Conservation (phyloP, 1,140 invertebrate genomes). For the Melitaea cinxia region DNA sequence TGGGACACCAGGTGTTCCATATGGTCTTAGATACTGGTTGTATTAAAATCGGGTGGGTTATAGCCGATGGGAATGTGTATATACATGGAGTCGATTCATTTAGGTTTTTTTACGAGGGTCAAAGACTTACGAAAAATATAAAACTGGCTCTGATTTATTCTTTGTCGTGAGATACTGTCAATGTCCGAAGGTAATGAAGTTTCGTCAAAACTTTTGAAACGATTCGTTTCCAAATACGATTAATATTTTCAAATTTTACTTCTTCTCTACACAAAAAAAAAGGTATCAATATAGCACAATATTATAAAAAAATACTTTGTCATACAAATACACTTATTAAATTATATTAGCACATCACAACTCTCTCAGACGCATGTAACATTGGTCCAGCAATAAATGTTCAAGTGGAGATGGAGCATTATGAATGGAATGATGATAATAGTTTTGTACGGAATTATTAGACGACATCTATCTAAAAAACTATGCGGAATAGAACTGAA, state of each 20-base stretch:
- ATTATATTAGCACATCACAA: not conserved
- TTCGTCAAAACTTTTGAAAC: not conserved
- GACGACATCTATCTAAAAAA: slow-evolving; percentile 15
- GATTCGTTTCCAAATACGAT: not conserved
- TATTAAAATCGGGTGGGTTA: slow-evolving; percentile 25
- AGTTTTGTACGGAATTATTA: slow-evolving; percentile 5
- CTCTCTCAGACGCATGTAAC: not conserved
- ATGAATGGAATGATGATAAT: slow-evolving; percentile 29
- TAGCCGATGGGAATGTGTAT: slow-evolving; percentile 23
- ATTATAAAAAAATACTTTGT: no score
- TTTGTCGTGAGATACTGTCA: slow-evolving; percentile 16
- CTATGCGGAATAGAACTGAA: slow-evolving; percentile 23
- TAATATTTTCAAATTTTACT: no score
- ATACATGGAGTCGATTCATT: slow-evolving; percentile 23
- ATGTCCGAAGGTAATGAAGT: not conserved
- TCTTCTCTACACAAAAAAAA: no score
- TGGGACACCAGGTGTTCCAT: slow-evolving; percentile 18
- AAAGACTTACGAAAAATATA: slow-evolving; percentile 20
- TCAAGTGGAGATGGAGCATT: slow-evolving; percentile 11
- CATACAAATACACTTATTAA: no score
- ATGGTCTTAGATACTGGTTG: slow-evolving; percentile 11
- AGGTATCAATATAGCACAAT: no score
- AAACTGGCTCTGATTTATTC: slow-evolving; percentile 13
- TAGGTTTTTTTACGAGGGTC: slow-evolving; percentile 22
- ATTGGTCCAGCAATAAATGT: slow-evolving; percentile 5